Evolutionary conservation across 2,113 vertebrate genomes (phyloP).

Genomic region (Proterorhinus semilunaris): DNA sequence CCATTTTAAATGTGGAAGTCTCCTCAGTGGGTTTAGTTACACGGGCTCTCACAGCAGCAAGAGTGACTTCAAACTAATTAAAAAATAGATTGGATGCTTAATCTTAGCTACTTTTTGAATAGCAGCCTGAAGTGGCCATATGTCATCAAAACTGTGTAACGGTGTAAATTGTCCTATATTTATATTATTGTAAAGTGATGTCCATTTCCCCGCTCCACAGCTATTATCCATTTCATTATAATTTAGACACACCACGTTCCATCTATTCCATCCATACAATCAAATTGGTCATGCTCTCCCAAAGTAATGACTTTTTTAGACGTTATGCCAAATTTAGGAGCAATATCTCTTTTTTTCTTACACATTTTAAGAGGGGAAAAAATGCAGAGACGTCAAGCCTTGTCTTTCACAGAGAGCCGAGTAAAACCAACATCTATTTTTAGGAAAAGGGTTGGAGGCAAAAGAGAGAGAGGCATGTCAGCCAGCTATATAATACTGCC

Average conservation of each 20-base stretch:
- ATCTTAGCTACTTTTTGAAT: neutral
- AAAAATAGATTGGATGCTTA: neutral
- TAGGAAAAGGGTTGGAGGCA: slow-evolving; percentile 46
- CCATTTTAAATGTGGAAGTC: too few relatives aligned
- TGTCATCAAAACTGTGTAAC: neutral
- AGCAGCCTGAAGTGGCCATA: neutral
- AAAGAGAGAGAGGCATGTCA: slow-evolving; percentile 51
- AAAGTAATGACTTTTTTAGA: slow-evolving; percentile 11
- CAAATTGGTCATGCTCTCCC: neutral
- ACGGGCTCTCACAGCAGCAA: too few relatives aligned
- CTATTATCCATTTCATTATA: neutral
- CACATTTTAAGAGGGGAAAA: neutral
- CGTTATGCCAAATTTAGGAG: neutral
- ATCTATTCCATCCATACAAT: slow-evolving; percentile 1
- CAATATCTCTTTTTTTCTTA: slow-evolving; percentile 13
- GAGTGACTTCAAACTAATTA: too few relatives aligned
- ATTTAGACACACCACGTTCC: neutral
- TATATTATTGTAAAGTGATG: neutral
- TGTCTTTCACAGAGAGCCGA: slow-evolving; percentile 23
- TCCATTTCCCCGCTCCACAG: neutral
- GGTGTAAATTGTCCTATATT: neutral
- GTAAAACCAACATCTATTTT: slow-evolving; percentile 48
- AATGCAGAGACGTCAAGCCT: slow-evolving; percentile 32
- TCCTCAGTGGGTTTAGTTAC: too few relatives aligned
- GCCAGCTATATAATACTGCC: slow-evolving; percentile 47